Conservation (phyloP, 2,888 invertebrate genomes). For the Clostera curtula region DNA sequence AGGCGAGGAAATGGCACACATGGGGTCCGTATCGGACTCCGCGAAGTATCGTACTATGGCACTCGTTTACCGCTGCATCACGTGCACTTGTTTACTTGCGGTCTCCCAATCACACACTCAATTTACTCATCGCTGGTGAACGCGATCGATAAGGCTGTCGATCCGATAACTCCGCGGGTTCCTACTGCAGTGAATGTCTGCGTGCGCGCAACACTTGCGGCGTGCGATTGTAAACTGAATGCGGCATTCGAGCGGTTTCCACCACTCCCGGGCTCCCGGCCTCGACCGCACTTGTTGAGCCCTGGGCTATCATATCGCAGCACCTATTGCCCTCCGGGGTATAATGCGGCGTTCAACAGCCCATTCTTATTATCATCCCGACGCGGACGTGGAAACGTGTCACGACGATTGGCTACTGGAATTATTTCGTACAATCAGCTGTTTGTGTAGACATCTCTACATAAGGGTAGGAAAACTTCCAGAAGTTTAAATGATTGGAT, state of each 20-base stretch:
- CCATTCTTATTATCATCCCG: conserved; percentile 46
- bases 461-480: conserved; percentile 5
- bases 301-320: conserved; percentile 56
- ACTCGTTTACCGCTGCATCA: conserved; percentile 36
- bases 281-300: conserved; percentile 53
- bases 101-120: conserved; percentile 35
- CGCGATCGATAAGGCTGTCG: conserved; percentile 51
- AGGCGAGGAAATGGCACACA: conserved; percentile 38
- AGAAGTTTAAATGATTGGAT: conserved; percentile 12
- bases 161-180: conserved; percentile 36
- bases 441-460: conserved; percentile 6
- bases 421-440: conserved; percentile 8
- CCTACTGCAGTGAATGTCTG: conserved; percentile 44
- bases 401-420: conserved; percentile 16
- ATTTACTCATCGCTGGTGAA: conserved; percentile 48
- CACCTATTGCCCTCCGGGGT: conserved; percentile 62
- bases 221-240: conserved; percentile 67
- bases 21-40: conserved; percentile 36
- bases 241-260: conserved; percentile 49
- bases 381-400: conserved; percentile 29
- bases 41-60: conserved; percentile 58
- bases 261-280: conserved; percentile 62
- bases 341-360: conserved; percentile 55
- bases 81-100: conserved; percentile 39
- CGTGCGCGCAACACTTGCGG: conserved; percentile 65